phyloP scores from a whole-genome alignment of 2,113 vertebrate species.

The Nesoenas mayeri region DNA sequence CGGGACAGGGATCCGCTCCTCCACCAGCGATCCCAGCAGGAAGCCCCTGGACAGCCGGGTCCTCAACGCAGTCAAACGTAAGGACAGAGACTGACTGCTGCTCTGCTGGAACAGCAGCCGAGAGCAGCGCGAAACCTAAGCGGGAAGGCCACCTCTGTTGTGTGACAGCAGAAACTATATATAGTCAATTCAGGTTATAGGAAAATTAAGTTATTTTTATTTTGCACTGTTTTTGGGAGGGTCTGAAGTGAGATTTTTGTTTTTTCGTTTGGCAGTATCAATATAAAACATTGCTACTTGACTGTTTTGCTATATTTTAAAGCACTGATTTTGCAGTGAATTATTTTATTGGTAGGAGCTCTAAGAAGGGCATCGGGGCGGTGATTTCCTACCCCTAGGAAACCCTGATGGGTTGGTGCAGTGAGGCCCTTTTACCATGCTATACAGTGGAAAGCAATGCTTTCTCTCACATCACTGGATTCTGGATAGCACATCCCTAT shows the following conservation, averaged over 20 bases:
- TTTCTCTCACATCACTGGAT: background rate
- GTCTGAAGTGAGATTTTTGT: background rate
- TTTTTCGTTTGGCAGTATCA: background rate
- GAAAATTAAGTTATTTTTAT: background rate
- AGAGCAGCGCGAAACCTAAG: background rate
- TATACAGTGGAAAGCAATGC: background rate
- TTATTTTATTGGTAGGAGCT: background rate
- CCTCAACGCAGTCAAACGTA: slow-evolving; percentile 94
- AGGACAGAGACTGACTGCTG: slow-evolving; percentile 63
- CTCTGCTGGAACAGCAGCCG: background rate
- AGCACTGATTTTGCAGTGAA: background rate
- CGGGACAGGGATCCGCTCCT: slow-evolving; percentile 94
- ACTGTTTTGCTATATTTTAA: background rate
- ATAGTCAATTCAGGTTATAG: background rate
- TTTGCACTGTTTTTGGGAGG: background rate
- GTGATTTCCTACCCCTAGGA: background rate
- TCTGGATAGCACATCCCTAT: background rate
- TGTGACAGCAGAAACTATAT: fast-evolving
- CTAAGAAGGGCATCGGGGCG: background rate
- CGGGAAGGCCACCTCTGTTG: background rate
- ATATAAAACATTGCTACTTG: background rate
- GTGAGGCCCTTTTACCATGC: fast-evolving
- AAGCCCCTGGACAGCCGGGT: slow-evolving; percentile 95
- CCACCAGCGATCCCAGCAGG: slow-evolving; percentile 92
- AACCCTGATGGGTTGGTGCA: background rate